Evolutionary conservation across 2,797 vertebrate genomes (phyloP), one percentile per base, ranked within the genome.

Genomic region (Brachyalestes nurse): DNA sequence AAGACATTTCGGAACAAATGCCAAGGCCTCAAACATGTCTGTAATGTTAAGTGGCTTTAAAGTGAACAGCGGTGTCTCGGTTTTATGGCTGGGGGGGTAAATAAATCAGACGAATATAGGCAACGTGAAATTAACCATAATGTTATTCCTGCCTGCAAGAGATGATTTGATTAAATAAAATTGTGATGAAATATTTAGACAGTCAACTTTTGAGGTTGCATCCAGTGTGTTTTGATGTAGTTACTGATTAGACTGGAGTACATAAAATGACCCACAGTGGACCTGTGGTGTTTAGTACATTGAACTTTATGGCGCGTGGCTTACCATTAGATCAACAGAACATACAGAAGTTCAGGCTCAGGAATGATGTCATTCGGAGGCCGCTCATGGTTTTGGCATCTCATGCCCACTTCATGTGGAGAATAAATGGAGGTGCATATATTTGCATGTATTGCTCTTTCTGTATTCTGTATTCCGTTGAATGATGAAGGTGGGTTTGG

Each of bases 391-490:
- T 64, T 64, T 38, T 67, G 38, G n/a, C 34, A 4, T 57, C n/a
- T 78, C 38, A 2, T 75, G 75, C 14, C 14, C 42, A 60, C 69
- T 69, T 19, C 19, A 40, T 49, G 53, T 38, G 40, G 53, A 75
- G 55, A 0, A 14, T 40, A 16, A 51, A 75, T 57, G 57, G 47
- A 45, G 12, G 57, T 45, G 13, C 61, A 72, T 38, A 23, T n/a
- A 51, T 73, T 49, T 70, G 58, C 42, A 53, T 75, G 65, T 13
- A 53, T 74, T 70, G n/a, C 8, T 64, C 2, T 38, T 53, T 79
- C 47, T 72, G 13, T 40, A 28, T 53, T 40, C 0, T n/a, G n/a
- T n/a, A n/a, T n/a, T n/a, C n/a, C 34, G 28, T 25, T 70, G 34
- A 77, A 13, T 51, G 40, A 79, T 55, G 62, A 77, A 61, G 16